A percentile compares a stretch with the other conserved stretches of the same genome.
phyloP scores from a whole-genome alignment of 2,888 invertebrate genomes.

The Myopa tessellatipennis region DNA sequence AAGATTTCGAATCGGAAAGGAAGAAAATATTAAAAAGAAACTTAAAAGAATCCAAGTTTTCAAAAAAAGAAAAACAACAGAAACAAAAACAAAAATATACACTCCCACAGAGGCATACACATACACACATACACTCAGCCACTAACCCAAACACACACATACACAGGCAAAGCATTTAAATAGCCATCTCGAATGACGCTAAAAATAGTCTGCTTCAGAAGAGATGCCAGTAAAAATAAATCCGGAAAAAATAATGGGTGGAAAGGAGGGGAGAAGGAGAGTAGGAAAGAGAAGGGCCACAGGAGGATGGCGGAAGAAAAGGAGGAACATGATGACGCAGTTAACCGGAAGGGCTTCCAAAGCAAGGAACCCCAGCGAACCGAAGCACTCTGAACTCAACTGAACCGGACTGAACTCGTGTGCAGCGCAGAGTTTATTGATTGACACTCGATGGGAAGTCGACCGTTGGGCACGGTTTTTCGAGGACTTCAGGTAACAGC shows the following conservation, averaged over 20 bases:
- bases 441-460: constrained; percentile 35
- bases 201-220: constrained; percentile 22
- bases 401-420: constrained; percentile 26
- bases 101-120: neutral
- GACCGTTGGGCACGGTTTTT: neutral
- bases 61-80: neutral
- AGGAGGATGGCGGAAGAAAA: too few relatives aligned
- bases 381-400: constrained; percentile 12
- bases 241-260: neutral
- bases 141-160: constrained; percentile 13
- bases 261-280: neutral
- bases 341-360: constrained; percentile 27
- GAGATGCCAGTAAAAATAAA: constrained; percentile 23
- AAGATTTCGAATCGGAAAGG: neutral
- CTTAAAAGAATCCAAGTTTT: neutral
- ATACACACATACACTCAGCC: constrained; percentile 8
- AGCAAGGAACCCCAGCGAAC: constrained; percentile 1
- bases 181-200: neutral
- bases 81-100: neutral
- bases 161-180: constrained; percentile 13
- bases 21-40: neutral
- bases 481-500: neutral
- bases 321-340: neutral
- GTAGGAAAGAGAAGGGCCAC: too few relatives aligned
- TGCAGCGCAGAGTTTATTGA: constrained; percentile 39